Conservation (phyloP, 2,113 vertebrate species). For the Miniopterus natalensis region DNA sequence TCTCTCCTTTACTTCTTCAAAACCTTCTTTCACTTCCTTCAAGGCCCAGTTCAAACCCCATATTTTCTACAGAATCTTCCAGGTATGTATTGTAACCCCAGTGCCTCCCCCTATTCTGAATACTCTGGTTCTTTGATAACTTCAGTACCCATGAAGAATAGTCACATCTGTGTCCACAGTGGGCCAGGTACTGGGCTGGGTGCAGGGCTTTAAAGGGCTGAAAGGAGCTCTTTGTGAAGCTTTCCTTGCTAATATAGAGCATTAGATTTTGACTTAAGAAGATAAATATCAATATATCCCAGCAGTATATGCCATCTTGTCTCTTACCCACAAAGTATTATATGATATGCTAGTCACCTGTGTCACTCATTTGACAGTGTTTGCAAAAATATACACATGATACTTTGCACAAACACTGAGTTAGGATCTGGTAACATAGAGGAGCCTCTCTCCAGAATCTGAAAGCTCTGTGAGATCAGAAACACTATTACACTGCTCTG, state of each 20-base stretch:
- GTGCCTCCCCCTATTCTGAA: too few species aligned
- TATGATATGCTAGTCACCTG: not conserved
- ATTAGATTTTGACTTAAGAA: not conserved
- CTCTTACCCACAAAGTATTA: not conserved
- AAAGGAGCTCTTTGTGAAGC: not conserved
- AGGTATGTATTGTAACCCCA: not conserved
- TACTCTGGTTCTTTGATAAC: not conserved
- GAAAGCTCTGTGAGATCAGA: not conserved
- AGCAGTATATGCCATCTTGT: too few species aligned
- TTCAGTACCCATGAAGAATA: not conserved
- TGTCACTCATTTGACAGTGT: not conserved
- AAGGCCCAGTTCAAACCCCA: not conserved
- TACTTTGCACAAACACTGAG: not conserved
- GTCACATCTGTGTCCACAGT: not conserved
- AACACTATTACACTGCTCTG: not conserved
- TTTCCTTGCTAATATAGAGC: not conserved
- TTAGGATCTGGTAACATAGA: not conserved
- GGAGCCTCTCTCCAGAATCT: not conserved
- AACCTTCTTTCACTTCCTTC: not conserved
- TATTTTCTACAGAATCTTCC: not conserved
- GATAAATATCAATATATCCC: not conserved
- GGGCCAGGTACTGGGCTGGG: too few species aligned
- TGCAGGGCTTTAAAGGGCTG: not conserved
- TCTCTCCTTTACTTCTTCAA: not conserved
- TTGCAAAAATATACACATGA: not conserved